Evolutionary conservation across 2,797 vertebrate genomes (phyloP).

Genomic region (Orestias chungarensis): DNA sequence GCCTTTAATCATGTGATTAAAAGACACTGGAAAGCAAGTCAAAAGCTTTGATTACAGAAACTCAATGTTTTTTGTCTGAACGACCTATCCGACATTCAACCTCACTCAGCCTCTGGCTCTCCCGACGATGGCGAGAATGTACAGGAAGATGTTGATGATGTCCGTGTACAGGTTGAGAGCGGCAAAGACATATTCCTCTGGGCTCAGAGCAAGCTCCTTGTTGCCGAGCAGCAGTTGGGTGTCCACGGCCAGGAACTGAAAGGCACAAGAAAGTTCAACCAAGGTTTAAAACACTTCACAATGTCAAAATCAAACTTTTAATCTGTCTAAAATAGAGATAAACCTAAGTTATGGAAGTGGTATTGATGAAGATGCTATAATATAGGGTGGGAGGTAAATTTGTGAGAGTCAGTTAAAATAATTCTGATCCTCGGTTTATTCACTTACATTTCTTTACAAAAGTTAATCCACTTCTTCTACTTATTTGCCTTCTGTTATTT

Average conservation of each 20-base stretch:
- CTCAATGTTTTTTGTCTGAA: not conserved
- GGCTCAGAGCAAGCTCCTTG: slow-evolving; percentile 89
- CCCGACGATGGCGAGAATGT: slow-evolving; percentile 87
- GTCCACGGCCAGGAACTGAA: slow-evolving; percentile 91
- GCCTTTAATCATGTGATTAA: slow-evolving; percentile 18
- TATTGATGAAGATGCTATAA: not conserved
- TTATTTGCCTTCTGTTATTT: not conserved
- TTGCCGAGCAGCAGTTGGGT: slow-evolving; percentile 92
- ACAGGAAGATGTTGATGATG: slow-evolving; percentile 92
- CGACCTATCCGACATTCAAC: not conserved
- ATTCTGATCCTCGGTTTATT: too few relatives aligned
- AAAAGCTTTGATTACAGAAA: slow-evolving; percentile 21
- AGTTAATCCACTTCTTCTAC: not conserved
- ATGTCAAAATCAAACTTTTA: not conserved
- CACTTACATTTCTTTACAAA: too few relatives aligned
- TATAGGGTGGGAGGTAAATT: not conserved
- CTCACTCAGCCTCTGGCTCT: slow-evolving; percentile 51
- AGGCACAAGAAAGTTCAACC: slow-evolving; percentile 19
- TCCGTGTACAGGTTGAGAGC: slow-evolving; percentile 92
- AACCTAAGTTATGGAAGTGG: not conserved
- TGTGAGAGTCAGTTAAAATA: not conserved
- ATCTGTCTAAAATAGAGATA: not conserved
- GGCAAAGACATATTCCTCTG: slow-evolving; percentile 90
- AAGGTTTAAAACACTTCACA: slow-evolving; percentile 6
- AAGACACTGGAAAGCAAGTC: slow-evolving; percentile 30